Percentiles rank a stretch among this genome's conserved stretches.
Evolutionary conservation across 2,797 vertebrate species (phyloP).

Genomic region (Tadarida brasiliensis): DNA sequence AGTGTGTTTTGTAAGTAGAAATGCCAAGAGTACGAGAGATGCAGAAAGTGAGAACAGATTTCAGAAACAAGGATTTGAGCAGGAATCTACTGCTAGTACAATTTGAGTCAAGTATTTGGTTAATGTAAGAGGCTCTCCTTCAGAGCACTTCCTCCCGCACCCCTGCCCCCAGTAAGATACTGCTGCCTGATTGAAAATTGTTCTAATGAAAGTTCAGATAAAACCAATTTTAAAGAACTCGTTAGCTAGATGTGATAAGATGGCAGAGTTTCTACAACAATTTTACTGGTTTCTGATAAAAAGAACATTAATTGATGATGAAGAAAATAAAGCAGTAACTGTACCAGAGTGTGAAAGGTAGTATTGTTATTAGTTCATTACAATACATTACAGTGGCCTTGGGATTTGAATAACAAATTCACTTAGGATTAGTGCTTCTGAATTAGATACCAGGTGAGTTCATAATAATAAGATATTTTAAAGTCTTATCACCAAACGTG

Average conservation of each 20-base stretch:
- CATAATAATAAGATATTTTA: background rate
- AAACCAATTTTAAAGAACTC: constrained; percentile 79
- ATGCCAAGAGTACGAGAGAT: constrained; percentile 20
- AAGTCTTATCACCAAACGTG: constrained; percentile 54
- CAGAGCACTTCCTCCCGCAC: background rate
- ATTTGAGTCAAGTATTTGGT: background rate
- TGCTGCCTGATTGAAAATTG: constrained; percentile 63
- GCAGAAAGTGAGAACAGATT: background rate
- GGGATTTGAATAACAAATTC: constrained; percentile 62
- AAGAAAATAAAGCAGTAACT: constrained; percentile 78
- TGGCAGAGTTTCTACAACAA: constrained; percentile 47
- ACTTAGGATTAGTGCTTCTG: background rate
- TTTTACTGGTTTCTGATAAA: constrained; percentile 60
- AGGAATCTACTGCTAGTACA: constrained; percentile 30
- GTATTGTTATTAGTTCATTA: constrained; percentile 62
- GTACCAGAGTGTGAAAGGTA: constrained; percentile 39
- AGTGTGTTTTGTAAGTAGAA: background rate
- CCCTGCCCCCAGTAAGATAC: background rate
- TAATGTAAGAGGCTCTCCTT: constrained; percentile 1
- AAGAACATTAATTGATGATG: constrained; percentile 81
- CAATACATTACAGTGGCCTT: constrained; percentile 62
- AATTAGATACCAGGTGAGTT: constrained; percentile 57
- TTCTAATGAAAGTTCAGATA: constrained; percentile 62
- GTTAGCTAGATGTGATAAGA: constrained; percentile 73
- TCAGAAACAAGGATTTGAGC: background rate